Conservation (phyloP, 1,140 invertebrate species). For the Leptestheria dahalacensis region DNA sequence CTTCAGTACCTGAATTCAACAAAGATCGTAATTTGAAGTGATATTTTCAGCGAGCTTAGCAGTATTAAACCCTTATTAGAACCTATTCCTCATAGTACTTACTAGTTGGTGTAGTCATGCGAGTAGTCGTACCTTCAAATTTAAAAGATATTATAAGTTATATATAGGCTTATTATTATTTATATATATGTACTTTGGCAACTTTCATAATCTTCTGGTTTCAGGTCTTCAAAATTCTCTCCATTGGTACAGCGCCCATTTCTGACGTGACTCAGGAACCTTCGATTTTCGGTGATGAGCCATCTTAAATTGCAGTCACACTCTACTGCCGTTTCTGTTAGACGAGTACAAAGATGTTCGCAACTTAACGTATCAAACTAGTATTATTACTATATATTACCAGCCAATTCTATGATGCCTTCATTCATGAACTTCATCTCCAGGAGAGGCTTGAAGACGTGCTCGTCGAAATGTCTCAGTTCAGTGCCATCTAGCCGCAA, state of each 20-base stretch:
- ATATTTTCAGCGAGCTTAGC: too few species aligned
- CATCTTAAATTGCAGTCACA: background rate
- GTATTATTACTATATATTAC: too few species aligned
- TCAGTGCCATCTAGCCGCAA: background rate
- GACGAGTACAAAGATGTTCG: background rate
- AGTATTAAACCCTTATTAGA: too few species aligned
- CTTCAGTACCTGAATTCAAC: too few species aligned
- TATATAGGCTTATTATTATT: background rate
- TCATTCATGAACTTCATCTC: background rate
- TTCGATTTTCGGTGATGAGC: background rate
- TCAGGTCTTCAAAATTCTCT: background rate
- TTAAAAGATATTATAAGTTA: background rate
- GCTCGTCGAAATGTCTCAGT: background rate
- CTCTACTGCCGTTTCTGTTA: background rate
- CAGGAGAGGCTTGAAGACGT: background rate
- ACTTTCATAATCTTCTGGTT: background rate
- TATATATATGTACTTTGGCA: background rate
- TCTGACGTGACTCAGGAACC: background rate
- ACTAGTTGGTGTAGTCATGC: too few species aligned
- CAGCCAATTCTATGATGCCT: background rate
- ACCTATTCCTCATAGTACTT: too few species aligned
- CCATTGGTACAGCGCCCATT: background rate
- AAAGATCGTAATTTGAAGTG: too few species aligned
- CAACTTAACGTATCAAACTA: background rate
- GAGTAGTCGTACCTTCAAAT: background rate